phyloP scores from a whole-genome alignment of 2,797 vertebrate genomes.

The Crenichthys baileyi region DNA sequence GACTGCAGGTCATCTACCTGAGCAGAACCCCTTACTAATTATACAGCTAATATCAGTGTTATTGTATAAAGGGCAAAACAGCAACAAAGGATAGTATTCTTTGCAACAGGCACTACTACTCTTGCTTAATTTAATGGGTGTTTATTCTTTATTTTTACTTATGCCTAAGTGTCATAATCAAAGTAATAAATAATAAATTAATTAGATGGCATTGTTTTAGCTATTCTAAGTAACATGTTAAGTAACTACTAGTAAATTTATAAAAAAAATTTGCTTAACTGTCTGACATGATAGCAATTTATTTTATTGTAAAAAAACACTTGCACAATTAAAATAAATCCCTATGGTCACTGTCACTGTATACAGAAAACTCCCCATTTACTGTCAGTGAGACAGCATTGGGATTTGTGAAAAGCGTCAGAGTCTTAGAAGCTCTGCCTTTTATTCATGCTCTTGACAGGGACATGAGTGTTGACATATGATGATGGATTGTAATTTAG shows the following conservation, averaged over 20 bases:
- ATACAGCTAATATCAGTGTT: neutral
- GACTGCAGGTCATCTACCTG: neutral
- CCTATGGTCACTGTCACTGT: slow-evolving; percentile 25
- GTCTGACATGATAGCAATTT: slow-evolving; percentile 19
- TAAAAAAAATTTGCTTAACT: neutral
- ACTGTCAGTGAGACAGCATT: slow-evolving; percentile 18
- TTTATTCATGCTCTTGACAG: slow-evolving; percentile 30
- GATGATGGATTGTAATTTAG: slow-evolving; percentile 34
- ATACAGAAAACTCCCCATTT: slow-evolving; percentile 43
- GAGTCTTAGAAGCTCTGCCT: slow-evolving; percentile 13
- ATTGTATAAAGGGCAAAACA: too few species aligned
- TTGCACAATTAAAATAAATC: slow-evolving; percentile 15
- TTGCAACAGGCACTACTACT: too few species aligned
- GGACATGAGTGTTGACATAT: slow-evolving; percentile 29
- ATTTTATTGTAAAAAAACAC: slow-evolving; percentile 47
- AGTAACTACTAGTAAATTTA: neutral
- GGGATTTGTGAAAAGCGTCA: slow-evolving; percentile 27
- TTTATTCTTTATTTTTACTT: too few species aligned
- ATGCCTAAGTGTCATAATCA: too few species aligned
- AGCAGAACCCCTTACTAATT: neutral
- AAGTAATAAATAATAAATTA: too few species aligned
- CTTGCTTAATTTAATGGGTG: too few species aligned
- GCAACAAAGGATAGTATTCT: too few species aligned
- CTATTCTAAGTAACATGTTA: too few species aligned
- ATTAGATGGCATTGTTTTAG: too few species aligned